phyloP scores from a whole-genome alignment of 2,888 invertebrate species.

The Maniola hyperantus region DNA sequence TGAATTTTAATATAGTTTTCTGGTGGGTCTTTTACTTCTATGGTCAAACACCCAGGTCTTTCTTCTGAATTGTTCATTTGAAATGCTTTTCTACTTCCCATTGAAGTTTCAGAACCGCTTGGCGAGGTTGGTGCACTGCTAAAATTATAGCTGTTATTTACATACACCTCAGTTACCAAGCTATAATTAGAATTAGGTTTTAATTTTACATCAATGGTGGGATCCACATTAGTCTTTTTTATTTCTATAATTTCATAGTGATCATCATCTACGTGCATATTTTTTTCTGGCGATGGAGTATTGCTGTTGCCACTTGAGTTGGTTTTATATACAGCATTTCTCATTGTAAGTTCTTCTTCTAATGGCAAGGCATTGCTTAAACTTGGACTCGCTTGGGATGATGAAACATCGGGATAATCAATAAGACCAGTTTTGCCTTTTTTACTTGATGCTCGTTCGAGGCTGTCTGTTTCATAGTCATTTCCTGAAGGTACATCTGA shows the following conservation, averaged over 20 bases:
- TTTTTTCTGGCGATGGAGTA: constrained; percentile 71
- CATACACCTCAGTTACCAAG: constrained; percentile 90
- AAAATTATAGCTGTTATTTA: constrained; percentile 88
- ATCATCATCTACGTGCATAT: constrained; percentile 59
- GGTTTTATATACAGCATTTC: constrained; percentile 87
- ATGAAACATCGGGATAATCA: constrained; percentile 85
- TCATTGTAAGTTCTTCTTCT: constrained; percentile 91
- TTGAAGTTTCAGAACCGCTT: constrained; percentile 82
- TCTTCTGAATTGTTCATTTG: constrained; percentile 78
- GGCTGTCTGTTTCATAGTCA: constrained; percentile 89
- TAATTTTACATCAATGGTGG: constrained; percentile 28
- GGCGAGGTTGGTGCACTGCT: constrained; percentile 83
- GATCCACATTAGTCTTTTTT: constrained; percentile 48
- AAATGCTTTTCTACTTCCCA: constrained; percentile 82
- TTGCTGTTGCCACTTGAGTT: constrained; percentile 82
- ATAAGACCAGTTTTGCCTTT: constrained; percentile 83
- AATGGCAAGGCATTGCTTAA: constrained; percentile 88
- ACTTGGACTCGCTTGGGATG: constrained; percentile 88
- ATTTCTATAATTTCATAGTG: constrained; percentile 72
- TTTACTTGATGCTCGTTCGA: constrained; percentile 83
- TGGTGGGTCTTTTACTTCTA: constrained; percentile 91
- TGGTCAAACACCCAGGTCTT: constrained; percentile 91
- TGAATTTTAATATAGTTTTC: constrained; percentile 89
- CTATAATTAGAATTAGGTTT: constrained; percentile 82
- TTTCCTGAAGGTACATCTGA: constrained; percentile 74